These are phyloP conservation scores for Sphaeramia orbicularis DNA, from an alignment of 2,797 vertebrate species.

Conservation along the genomic window DNA sequence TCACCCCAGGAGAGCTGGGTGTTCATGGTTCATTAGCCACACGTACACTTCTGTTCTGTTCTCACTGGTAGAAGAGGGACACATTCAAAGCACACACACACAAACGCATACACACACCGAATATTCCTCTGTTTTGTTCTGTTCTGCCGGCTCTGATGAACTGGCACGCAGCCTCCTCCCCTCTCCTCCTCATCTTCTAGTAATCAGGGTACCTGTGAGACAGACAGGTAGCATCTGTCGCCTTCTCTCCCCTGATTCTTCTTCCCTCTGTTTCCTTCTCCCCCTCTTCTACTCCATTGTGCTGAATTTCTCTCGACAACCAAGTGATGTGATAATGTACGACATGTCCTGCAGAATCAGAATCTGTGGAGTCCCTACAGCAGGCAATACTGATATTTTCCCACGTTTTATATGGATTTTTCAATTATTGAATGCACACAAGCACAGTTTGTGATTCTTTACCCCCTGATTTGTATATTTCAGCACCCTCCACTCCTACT, in stretches of 20 bases:
- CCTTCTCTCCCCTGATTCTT: conserved; percentile 66
- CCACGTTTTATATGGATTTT: background rate
- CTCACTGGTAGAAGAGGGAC: conserved; percentile 75
- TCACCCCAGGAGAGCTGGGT: conserved; percentile 79
- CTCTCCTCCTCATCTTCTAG: conserved; percentile 79
- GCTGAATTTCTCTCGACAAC: conserved; percentile 56
- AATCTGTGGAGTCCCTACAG: conserved; percentile 22
- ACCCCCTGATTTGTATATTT: background rate
- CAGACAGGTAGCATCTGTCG: conserved; percentile 87
- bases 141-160: conserved; percentile 78
- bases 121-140: conserved; percentile 59
- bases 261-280: conserved; percentile 68
- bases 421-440: background rate
- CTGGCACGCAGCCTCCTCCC: conserved; percentile 77
- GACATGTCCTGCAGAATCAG: conserved; percentile 39
- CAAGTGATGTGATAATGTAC: conserved; percentile 72
- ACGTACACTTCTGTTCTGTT: conserved; percentile 85
- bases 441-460: background rate
- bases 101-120: conserved; percentile 39
- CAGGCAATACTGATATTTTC: background rate
- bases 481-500: background rate
- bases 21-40: conserved; percentile 88
- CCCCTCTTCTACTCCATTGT: conserved; percentile 65
- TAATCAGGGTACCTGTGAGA: conserved; percentile 88
- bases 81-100: conserved; percentile 67